Percentiles rank a stretch among this genome's conserved stretches.
phyloP scores from a whole-genome alignment of 2,113 vertebrate species.

The Prietella phreatophila region DNA sequence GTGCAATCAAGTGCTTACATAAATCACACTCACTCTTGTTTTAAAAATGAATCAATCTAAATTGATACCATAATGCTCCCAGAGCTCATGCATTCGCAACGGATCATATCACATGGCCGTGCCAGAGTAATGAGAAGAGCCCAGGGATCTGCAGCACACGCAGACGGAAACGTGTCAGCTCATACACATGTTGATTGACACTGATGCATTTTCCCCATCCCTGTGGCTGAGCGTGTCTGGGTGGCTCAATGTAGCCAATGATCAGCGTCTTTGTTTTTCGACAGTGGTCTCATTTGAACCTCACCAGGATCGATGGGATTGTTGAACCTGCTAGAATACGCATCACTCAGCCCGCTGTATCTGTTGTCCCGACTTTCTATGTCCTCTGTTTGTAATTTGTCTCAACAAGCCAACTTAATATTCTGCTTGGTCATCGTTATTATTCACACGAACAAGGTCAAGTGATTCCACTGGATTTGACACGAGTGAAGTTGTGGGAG shows the following conservation, averaged over 20 bases:
- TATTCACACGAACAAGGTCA: too few relatives aligned
- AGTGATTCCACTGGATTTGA: neutral
- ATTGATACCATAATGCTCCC: slow-evolving; percentile 22
- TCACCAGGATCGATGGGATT: slow-evolving; percentile 16
- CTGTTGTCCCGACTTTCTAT: neutral
- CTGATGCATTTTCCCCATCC: slow-evolving; percentile 29
- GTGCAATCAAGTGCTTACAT: slow-evolving; percentile 42
- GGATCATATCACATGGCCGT: slow-evolving; percentile 29
- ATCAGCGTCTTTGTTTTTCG: slow-evolving; percentile 33
- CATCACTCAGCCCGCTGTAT: neutral
- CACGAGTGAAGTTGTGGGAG: neutral
- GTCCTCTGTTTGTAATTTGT: neutral
- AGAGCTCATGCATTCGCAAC: slow-evolving; percentile 52
- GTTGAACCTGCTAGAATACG: slow-evolving; percentile 37
- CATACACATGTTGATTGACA: slow-evolving; percentile 21
- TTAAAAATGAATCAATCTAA: slow-evolving; percentile 49
- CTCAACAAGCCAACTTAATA: neutral
- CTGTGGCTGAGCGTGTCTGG: neutral
- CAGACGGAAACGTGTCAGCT: slow-evolving; percentile 15
- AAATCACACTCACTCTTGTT: slow-evolving; percentile 32
- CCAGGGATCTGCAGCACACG: neutral
- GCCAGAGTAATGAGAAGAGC: slow-evolving; percentile 42
- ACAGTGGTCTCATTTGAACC: slow-evolving; percentile 16
- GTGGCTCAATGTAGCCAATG: slow-evolving; percentile 2
- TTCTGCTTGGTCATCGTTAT: neutral